A percentile compares a stretch with the other conserved stretches of the same genome.
phyloP scores from a whole-genome alignment of 2,888 invertebrate genomes.

The Lasioglossum morio region DNA sequence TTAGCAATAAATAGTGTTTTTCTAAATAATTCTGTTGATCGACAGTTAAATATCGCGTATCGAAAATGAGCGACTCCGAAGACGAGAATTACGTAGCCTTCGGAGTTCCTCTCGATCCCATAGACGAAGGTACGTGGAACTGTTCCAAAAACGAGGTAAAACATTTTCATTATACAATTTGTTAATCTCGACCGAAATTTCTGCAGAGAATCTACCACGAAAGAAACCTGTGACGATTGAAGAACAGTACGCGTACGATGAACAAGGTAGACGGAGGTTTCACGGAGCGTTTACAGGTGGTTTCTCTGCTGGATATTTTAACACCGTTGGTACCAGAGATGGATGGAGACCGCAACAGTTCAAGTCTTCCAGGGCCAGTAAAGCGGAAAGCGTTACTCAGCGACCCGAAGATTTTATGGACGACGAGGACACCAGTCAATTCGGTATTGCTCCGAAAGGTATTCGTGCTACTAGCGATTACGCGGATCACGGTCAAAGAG shows the following conservation, averaged over 20 bases:
- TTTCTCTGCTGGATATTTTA: conserved; percentile 98
- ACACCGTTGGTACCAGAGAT: conserved; percentile 97
- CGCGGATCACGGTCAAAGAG: conserved; percentile 83
- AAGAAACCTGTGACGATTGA: conserved; percentile 92
- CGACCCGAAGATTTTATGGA: conserved; percentile 99
- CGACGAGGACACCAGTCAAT: conserved; percentile 97
- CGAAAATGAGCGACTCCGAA: conserved; percentile 84
- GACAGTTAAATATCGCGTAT: neutral
- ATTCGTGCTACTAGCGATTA: conserved; percentile 93
- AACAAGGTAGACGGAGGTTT: conserved; percentile 95
- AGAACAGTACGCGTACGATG: conserved; percentile 96
- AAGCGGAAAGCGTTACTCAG: conserved; percentile 86
- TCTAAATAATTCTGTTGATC: neutral
- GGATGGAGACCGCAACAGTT: conserved; percentile 97
- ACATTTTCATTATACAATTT: neutral
- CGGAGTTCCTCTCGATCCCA: conserved; percentile 92
- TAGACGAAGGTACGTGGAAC: conserved; percentile 89
- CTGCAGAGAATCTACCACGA: conserved; percentile 90
- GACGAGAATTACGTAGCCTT: conserved; percentile 90
- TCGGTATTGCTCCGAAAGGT: conserved; percentile 96
- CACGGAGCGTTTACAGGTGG: conserved; percentile 99
- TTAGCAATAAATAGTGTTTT: neutral
- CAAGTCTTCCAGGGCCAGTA: conserved; percentile 93
- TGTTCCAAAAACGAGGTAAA: neutral
- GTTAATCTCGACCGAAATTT: neutral